Conservation (phyloP, 2,797 vertebrate genomes). For the Anolis apletophallus region DNA sequence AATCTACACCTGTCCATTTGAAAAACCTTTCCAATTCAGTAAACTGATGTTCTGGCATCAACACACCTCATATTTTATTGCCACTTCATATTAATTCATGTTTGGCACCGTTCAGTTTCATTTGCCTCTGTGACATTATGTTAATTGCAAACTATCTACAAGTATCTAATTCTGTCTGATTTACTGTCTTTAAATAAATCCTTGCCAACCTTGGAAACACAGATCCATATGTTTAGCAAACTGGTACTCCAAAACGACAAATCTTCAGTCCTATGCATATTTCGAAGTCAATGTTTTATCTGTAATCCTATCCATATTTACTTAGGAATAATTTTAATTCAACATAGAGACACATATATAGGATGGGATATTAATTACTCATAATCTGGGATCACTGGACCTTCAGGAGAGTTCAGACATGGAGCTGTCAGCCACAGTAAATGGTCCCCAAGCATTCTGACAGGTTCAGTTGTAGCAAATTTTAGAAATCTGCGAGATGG, state of each 20-base stretch:
- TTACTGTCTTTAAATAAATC: conserved; percentile 14
- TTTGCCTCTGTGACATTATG: conserved; percentile 14
- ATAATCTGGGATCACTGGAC: too few species aligned
- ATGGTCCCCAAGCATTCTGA: too few species aligned
- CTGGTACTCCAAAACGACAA: not conserved
- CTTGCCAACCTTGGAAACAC: not conserved
- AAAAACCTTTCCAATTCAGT: not conserved
- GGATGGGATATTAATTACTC: not conserved
- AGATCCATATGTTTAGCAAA: not conserved
- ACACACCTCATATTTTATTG: not conserved
- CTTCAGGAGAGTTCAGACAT: too few species aligned
- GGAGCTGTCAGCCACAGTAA: too few species aligned
- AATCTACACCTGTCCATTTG: not conserved
- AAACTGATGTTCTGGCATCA: not conserved
- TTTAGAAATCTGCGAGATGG: too few species aligned
- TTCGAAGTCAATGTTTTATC: not conserved
- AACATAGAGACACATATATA: not conserved
- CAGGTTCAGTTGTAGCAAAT: too few species aligned
- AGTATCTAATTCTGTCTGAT: conserved; percentile 11
- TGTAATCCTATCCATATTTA: not conserved
- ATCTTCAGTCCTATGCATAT: not conserved
- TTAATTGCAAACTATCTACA: conserved; percentile 4
- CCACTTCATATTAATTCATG: conserved; percentile 15
- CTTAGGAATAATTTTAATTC: not conserved
- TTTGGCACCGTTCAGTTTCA: conserved; percentile 13